These are phyloP conservation scores for Oryzias woworae DNA, from an alignment of 2,113 vertebrate genomes.

Conservation along the genomic window DNA sequence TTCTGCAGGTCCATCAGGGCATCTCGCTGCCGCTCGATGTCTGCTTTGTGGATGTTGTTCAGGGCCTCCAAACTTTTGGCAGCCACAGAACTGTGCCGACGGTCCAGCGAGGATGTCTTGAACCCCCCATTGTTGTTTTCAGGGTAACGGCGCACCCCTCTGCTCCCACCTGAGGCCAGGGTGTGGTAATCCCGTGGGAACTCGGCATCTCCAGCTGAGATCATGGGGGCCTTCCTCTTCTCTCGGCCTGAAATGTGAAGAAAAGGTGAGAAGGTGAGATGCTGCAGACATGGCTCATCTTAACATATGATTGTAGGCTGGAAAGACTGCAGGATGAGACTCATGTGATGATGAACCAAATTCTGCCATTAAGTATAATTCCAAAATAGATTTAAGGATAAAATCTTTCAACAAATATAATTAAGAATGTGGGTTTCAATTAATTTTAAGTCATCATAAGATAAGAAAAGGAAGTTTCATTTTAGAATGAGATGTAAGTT, in stretches of 20 bases:
- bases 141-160: conserved; percentile 88
- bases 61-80: conserved; percentile 93
- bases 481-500: no score
- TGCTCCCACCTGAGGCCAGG: conserved; percentile 80
- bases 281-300: no score
- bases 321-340: no score
- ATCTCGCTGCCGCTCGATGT: conserved; percentile 90
- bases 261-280: no score
- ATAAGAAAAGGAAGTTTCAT: no score
- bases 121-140: conserved; percentile 83
- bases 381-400: no score
- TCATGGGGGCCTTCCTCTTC: conserved; percentile 91
- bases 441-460: no score
- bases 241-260: conserved; percentile 81
- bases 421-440: no score
- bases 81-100: conserved; percentile 88
- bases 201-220: conserved; percentile 94
- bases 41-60: conserved; percentile 89
- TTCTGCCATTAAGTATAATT: no score
- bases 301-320: no score
- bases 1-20: conserved; percentile 93
- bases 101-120: conserved; percentile 87
- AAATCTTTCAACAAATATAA: no score
- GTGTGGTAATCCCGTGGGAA: conserved; percentile 95
- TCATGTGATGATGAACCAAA: no score